Base-by-base conservation (phyloP, 2,797 vertebrate species). In the Rhincodon typus region DNA sequence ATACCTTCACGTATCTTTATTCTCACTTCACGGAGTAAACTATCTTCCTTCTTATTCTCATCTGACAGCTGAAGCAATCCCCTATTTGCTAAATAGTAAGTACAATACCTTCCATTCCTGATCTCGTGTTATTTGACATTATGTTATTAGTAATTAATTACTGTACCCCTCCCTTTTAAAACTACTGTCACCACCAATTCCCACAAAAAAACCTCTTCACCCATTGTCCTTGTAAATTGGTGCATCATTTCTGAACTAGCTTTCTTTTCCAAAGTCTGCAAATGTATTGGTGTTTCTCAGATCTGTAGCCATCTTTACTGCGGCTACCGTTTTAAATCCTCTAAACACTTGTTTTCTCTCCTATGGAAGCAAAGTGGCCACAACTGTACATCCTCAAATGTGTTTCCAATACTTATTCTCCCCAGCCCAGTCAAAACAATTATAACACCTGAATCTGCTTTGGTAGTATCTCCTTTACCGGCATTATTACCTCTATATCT, bases 1-100 rank as follows among this genome's bases (percentile, higher is more conserved):
- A 67, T 91, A 91, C 38, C 66, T 66, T 91, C 87, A 91, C 30
- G n/a, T 90, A 34, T 57, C 34, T 91, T 91, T 91, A 91, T 66
- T 91, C 88, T 34, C 57, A 19, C 5, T 62, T 91, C 34, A n/a
- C 6, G n/a, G 53, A 84, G 79, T 84, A 84, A 84, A 8, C 79
- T 23, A 84, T 46, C 79, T 82, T 82, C 38, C n/a, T 84, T n/a
- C 34, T n/a, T 62, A 19, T 30, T 66, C 17, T 91, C 88, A 91
- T 91, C 34, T 69, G n/a, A 25, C 62, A 69, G 10, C n/a, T 93
- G n/a, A 67, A 69, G 6, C 21, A 67, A 25, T n/a, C 34, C 19
- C 7, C n/a, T 69, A 42, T 7, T 93, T 67, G 2, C 90, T 93
- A n/a, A 67, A 88, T 74, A 88, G 30, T 8, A 66, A 13, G 62